Conservation (phyloP, 2,797 vertebrate genomes). For the Lates japonicus region DNA sequence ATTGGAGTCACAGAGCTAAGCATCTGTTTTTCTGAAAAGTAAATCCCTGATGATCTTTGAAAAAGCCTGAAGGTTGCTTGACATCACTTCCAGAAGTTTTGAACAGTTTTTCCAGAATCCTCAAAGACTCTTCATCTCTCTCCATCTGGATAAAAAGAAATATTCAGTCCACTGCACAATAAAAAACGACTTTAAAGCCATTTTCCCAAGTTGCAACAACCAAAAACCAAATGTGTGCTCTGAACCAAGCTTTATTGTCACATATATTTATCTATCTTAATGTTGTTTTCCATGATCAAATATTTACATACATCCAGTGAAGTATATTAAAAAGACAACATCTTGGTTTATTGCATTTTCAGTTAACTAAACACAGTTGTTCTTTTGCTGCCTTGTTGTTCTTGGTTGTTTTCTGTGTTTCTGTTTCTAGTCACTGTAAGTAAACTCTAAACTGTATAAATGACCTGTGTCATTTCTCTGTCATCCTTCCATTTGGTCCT, state of each 20-base stretch:
- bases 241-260: not conserved
- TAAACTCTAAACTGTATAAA: no score
- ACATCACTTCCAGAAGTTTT: slow-evolving; percentile 10
- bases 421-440: no score
- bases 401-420: no score
- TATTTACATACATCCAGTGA: no score
- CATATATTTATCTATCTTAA: not conserved
- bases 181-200: not conserved
- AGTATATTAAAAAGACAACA: no score
- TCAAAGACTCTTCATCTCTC: not conserved
- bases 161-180: not conserved
- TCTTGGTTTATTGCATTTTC: no score
- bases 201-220: not conserved
- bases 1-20: not conserved
- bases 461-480: no score
- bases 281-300: no score
- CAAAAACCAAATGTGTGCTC: not conserved
- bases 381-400: no score
- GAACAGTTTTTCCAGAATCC: not conserved
- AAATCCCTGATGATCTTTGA: slow-evolving; percentile 13
- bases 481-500: no score
- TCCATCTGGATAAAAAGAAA: slow-evolving; percentile 13
- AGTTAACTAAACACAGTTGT: no score
- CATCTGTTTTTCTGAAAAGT: slow-evolving; percentile 21
- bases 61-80: not conserved